A percentile compares a stretch with the other conserved stretches of the same genome.
These are phyloP conservation scores for Catharus bicknelli DNA, from an alignment of 2,113 vertebrate species.

Conservation along the genomic window DNA sequence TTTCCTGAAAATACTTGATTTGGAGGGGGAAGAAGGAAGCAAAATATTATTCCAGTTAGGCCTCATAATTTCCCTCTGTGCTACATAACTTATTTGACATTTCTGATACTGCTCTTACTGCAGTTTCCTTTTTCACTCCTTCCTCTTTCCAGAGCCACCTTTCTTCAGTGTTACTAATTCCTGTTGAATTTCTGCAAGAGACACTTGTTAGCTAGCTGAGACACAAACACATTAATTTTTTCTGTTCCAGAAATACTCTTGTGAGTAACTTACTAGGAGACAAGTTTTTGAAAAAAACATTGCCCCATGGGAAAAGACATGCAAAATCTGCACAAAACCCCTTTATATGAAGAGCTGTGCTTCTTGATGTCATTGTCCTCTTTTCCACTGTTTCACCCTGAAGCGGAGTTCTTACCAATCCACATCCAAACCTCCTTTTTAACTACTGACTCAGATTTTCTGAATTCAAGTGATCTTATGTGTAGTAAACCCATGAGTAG, in stretches of 20 bases:
- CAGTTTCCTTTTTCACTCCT: not conserved
- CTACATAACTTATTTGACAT: not conserved
- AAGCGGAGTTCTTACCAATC: not conserved
- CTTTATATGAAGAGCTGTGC: not conserved
- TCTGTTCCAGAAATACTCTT: not conserved
- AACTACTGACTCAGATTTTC: not conserved
- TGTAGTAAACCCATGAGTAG: not conserved
- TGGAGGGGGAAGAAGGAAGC: not conserved
- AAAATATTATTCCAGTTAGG: constrained; percentile 24
- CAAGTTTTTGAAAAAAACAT: not conserved
- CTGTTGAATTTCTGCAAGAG: not conserved
- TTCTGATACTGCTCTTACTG: not conserved
- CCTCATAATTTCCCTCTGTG: constrained; percentile 16
- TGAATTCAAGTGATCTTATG: constrained; percentile 38
- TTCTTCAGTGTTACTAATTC: not conserved
- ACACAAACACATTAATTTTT: not conserved
- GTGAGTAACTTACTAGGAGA: not conserved
- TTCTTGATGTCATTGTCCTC: not conserved
- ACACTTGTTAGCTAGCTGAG: not conserved
- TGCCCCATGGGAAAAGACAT: not conserved
- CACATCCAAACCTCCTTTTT: not conserved
- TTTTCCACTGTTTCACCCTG: not conserved
- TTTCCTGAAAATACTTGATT: constrained; percentile 81
- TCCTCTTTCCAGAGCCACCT: not conserved
- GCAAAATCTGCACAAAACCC: not conserved